Percentiles rank a stretch among this genome's conserved stretches.
Conservation (phyloP, 2,113 vertebrate species). For the Hippocampus comes region DNA sequence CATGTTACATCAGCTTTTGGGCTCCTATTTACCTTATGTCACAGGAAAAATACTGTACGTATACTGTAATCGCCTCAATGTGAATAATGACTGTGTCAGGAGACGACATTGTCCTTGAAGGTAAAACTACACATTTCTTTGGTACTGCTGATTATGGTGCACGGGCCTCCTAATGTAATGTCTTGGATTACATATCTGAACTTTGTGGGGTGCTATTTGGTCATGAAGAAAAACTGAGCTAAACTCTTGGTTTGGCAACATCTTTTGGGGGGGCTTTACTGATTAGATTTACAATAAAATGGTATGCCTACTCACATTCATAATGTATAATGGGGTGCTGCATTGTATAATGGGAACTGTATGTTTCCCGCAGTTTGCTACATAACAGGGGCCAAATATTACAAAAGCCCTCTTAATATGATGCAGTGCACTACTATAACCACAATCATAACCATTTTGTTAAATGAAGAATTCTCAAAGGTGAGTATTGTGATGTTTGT, state of each 20-base stretch:
- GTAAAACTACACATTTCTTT: conserved; percentile 63
- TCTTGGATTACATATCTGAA: conserved; percentile 25
- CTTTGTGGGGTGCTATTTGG: conserved; percentile 27
- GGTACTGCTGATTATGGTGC: conserved; percentile 61
- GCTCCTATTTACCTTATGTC: conserved; percentile 65
- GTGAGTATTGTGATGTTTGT: neutral
- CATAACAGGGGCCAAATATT: neutral
- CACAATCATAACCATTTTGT: neutral
- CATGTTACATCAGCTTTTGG: conserved; percentile 57
- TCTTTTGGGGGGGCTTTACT: conserved; percentile 42
- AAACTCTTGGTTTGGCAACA: conserved; percentile 21
- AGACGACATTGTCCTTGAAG: conserved; percentile 54
- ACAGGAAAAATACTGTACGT: conserved; percentile 40
- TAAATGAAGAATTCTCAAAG: neutral
- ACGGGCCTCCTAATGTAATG: conserved; percentile 49
- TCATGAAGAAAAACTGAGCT: conserved; percentile 32
- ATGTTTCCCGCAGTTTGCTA: neutral
- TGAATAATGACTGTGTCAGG: conserved; percentile 22
- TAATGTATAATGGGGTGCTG: neutral
- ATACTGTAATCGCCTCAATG: conserved; percentile 50
- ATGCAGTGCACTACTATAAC: neutral
- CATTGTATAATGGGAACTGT: neutral
- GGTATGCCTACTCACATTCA: conserved; percentile 6
- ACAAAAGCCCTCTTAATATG: neutral
- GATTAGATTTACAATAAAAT: conserved; percentile 49